These are phyloP conservation scores for Buceros bicornis DNA, from an alignment of 2,797 vertebrate genomes.

Conservation along the genomic window DNA sequence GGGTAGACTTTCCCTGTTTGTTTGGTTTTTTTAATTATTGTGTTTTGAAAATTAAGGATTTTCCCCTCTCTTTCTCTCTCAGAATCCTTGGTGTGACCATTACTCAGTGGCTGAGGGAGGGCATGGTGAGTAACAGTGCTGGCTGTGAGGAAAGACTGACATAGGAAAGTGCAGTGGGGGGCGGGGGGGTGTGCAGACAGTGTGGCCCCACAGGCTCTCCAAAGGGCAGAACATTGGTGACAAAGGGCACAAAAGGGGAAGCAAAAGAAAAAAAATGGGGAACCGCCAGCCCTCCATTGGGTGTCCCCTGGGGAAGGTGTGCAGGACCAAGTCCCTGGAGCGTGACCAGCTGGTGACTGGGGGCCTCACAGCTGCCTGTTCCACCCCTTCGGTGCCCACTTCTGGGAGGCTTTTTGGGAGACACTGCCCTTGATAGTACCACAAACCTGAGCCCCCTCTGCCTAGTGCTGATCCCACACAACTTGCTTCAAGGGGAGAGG, in stretches of 20 bases:
- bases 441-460: not conserved
- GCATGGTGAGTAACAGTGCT: not conserved
- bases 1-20: not conserved
- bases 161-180: not conserved
- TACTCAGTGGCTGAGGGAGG: not conserved
- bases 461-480: not conserved
- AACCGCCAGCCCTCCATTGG: not conserved
- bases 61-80: not conserved
- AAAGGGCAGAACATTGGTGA: not conserved
- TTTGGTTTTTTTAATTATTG: not conserved
- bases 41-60: not conserved
- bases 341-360: not conserved
- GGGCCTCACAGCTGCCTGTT: not conserved
- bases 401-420: not conserved
- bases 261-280: not conserved
- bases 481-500: not conserved
- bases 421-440: not conserved
- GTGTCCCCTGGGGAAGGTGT: not conserved
- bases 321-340: not conserved
- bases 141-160: not conserved
- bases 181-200: slow-evolving; percentile 6
- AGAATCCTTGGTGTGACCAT: not conserved
- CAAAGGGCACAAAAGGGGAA: slow-evolving; percentile 38
- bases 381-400: not conserved
- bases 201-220: not conserved